These are phyloP conservation scores for Phrixothrix hirtus DNA, from an alignment of 2,888 invertebrate genomes.

Conservation along the genomic window DNA sequence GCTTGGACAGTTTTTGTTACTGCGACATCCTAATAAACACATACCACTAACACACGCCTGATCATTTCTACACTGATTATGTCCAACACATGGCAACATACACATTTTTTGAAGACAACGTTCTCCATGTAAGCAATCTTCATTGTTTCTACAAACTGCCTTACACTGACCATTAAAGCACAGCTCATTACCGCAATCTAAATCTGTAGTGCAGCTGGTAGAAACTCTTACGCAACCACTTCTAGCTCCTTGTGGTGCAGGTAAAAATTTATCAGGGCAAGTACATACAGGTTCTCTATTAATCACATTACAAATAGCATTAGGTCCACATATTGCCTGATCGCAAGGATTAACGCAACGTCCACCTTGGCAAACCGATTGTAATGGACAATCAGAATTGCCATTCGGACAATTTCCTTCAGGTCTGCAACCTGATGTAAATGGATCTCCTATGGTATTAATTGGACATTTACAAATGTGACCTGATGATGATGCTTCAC, in stretches of 20 bases:
- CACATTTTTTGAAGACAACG: conserved; percentile 79
- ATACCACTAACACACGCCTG: conserved; percentile 81
- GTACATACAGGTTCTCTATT: conserved; percentile 77
- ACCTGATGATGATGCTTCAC: conserved; percentile 69
- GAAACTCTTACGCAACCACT: conserved; percentile 75
- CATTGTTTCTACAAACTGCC: conserved; percentile 74
- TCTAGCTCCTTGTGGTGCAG: conserved; percentile 63
- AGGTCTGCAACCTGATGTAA: conserved; percentile 73
- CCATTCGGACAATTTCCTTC: conserved; percentile 76
- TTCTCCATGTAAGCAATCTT: conserved; percentile 80
- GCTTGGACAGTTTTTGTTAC: conserved; percentile 76
- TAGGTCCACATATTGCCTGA: conserved; percentile 73
- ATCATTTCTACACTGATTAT: conserved; percentile 77
- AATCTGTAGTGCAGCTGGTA: conserved; percentile 68
- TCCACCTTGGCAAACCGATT: conserved; percentile 72
- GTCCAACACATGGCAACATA: conserved; percentile 76
- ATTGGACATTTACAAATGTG: conserved; percentile 79
- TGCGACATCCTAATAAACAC: conserved; percentile 83
- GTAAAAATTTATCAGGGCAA: conserved; percentile 76
- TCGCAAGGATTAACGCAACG: conserved; percentile 82
- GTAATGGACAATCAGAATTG: conserved; percentile 74
- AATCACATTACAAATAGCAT: conserved; percentile 78
- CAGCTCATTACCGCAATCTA: conserved; percentile 77
- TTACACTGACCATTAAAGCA: conserved; percentile 85
- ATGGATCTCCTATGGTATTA: conserved; percentile 77